phyloP scores from a whole-genome alignment of 2,888 invertebrate species.

The Drosophila phalerata region DNA sequence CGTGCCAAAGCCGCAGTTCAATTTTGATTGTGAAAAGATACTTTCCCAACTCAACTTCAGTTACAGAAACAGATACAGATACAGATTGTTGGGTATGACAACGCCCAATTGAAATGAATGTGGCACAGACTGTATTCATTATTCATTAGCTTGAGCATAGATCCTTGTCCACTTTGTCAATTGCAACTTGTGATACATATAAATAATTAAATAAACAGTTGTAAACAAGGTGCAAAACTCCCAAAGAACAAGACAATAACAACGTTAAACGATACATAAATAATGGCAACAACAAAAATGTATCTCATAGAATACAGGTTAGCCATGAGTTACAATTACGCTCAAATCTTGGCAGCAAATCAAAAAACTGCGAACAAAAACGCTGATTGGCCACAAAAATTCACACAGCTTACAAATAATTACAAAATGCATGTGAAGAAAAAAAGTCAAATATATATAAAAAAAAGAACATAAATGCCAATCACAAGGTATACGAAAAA shows the following conservation, averaged over 20 bases:
- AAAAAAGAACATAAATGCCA: conserved; percentile 38
- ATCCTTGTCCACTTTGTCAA: conserved; percentile 80
- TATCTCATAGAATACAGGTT: conserved; percentile 81
- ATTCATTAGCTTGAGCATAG: conserved; percentile 64
- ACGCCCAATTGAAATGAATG: conserved; percentile 49
- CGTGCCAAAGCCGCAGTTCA: conserved; percentile 58
- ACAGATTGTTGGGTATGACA: conserved; percentile 12
- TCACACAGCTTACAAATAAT: conserved; percentile 79
- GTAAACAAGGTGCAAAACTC: conserved; percentile 71
- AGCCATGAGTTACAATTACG: conserved; percentile 80
- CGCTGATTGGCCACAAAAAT: conserved; percentile 81
- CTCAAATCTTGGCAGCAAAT: conserved; percentile 75
- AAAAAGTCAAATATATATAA: conserved; percentile 23
- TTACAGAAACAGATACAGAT: background rate
- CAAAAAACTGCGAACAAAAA: conserved; percentile 79
- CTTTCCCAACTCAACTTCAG: conserved; percentile 52
- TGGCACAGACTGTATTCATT: conserved; percentile 44
- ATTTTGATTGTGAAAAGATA: conserved; percentile 35
- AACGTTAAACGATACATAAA: conserved; percentile 25
- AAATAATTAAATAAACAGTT: conserved; percentile 78
- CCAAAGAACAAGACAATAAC: conserved; percentile 62
- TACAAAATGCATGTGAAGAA: conserved; percentile 66
- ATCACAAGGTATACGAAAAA: conserved; percentile 63
- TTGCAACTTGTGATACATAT: conserved; percentile 67
- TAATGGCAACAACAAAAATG: conserved; percentile 30